These are phyloP conservation scores for Pseudomugil tenellus DNA, from an alignment of 2,797 vertebrate genomes.

Conservation along the genomic window DNA sequence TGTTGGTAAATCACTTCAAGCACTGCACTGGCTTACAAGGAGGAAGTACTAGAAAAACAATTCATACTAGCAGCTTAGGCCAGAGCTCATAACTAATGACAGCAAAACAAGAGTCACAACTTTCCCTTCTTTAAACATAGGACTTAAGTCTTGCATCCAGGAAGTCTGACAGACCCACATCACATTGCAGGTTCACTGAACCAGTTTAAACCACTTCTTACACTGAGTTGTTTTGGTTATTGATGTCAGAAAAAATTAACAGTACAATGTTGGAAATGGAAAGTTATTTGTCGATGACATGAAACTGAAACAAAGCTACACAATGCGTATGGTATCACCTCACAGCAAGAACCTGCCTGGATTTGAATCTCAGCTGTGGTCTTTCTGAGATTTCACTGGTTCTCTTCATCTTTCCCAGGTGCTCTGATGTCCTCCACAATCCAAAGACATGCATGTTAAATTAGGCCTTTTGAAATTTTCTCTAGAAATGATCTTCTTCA, in stretches of 20 bases:
- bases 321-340: too few relatives aligned
- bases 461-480: too few relatives aligned
- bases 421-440: too few relatives aligned
- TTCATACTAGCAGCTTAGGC: conserved; percentile 35
- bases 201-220: conserved; percentile 30
- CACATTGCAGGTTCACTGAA: conserved; percentile 39
- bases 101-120: conserved; percentile 20
- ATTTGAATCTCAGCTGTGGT: too few relatives aligned
- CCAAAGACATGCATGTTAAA: too few relatives aligned
- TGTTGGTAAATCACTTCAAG: conserved; percentile 61
- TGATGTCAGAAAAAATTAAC: too few relatives aligned
- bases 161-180: conserved; percentile 38
- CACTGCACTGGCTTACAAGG: conserved; percentile 54
- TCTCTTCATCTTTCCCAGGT: too few relatives aligned
- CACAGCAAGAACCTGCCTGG: too few relatives aligned
- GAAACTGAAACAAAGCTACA: not conserved
- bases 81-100: conserved; percentile 43
- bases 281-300: not conserved
- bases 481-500: too few relatives aligned
- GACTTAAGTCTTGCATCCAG: conserved; percentile 27
- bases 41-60: conserved; percentile 60
- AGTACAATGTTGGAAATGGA: not conserved
- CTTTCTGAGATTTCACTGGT: too few relatives aligned
- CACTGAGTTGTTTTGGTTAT: conserved; percentile 6
- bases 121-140: conserved; percentile 43